phyloP scores from a whole-genome alignment of 1,140 invertebrate genomes.

The Zaprionus davidi region DNA sequence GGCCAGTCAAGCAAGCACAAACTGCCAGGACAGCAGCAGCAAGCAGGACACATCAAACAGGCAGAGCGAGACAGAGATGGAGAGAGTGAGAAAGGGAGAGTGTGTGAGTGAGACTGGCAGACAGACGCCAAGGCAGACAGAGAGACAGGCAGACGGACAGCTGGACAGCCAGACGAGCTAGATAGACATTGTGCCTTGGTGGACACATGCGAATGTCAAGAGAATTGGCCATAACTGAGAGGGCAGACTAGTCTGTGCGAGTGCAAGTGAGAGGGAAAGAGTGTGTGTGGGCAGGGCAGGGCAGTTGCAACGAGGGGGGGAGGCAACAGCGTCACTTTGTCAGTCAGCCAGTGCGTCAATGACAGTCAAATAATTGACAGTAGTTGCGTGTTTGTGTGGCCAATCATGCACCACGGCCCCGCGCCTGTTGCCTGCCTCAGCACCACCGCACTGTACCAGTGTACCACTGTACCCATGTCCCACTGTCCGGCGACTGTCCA shows the following conservation, averaged over 20 bases:
- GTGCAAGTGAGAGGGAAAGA: not conserved
- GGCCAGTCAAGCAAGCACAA: constrained; percentile 66
- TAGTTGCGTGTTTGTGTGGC: constrained; percentile 83
- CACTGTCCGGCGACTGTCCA: constrained; percentile 22
- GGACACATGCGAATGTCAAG: constrained; percentile 71
- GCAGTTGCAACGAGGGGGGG: not conserved
- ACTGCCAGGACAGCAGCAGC: constrained; percentile 41
- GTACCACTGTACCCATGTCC: not conserved
- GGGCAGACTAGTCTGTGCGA: constrained; percentile 13
- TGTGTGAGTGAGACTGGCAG: constrained; percentile 10
- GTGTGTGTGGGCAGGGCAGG: not conserved
- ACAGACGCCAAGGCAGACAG: constrained; percentile 26
- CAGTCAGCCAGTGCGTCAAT: constrained; percentile 76
- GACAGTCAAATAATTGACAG: constrained; percentile 83
- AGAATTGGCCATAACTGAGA: constrained; percentile 69
- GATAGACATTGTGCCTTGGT: constrained; percentile 56
- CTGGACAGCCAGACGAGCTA: constrained; percentile 19
- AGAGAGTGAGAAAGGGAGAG: constrained; percentile 15
- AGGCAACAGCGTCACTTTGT: constrained; percentile 46
- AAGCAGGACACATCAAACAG: constrained; percentile 42
- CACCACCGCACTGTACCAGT: not conserved
- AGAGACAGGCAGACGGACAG: constrained; percentile 4
- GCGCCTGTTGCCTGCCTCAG: constrained; percentile 17
- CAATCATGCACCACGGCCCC: constrained; percentile 73
- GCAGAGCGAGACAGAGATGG: not conserved